Evolutionary conservation across 1,140 invertebrate genomes (phyloP), one percentile per base, ranked within the genome.

Genomic region (Drosophila lini): DNA sequence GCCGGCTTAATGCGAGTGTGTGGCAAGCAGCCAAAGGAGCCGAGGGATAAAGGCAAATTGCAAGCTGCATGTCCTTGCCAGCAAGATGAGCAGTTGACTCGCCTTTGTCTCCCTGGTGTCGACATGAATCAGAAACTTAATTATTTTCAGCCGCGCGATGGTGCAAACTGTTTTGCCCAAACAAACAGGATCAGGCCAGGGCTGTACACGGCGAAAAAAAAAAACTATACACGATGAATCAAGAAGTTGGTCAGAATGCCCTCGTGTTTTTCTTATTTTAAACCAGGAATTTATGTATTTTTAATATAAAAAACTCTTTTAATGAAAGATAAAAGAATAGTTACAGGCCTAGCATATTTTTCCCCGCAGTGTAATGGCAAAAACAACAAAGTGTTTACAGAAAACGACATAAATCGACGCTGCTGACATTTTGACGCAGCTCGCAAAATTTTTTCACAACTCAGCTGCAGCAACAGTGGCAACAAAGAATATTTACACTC

Each of bases 51-150:
- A n/a, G 47, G 42, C 56, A 47, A 48, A 70, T 57, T 56, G 73
- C 74, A 48, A 48, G 71, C 40, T 64, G 75, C 52, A 58, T 65
- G 53, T 76, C 60, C 71, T 45, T 36, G 41, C 25, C 57, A 61
- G 42, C 52, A 42, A 40, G 52, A 71, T 50, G 69, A 75, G 79
- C 70, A 77, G 76, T 76, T 88, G 74, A 81, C 70, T 69, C 55
- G 71, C 83, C 82, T 86, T 85, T 85, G 82, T 86, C 67, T 63
- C 70, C 44, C 61, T 67, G 76, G 64, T 57, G 80, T 80, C 67
- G 84, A 86, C 83, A 88, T 89, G 83, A 88, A 89, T 89, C 83
- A 88, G 76, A 88, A 88, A 88, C 83, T 88, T 88, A 89, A 88
- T 89, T 88, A 83, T 88, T 88, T 88, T 88, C 83, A 80, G 83